Conservation (phyloP, 1,140 invertebrate species). For the Apis cerana region DNA sequence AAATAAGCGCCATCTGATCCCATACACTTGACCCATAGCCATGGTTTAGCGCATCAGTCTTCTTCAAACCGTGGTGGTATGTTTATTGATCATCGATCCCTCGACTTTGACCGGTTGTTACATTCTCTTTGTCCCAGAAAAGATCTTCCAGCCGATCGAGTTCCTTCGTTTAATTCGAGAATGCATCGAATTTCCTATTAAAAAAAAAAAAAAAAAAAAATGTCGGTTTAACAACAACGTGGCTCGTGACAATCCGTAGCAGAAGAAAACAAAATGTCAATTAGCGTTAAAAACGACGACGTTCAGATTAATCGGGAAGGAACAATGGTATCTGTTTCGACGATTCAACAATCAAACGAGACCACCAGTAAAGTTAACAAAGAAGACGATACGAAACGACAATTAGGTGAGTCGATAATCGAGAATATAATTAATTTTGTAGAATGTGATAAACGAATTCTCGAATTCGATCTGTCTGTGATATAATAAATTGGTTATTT, state of each 20-base stretch:
- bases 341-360: neutral
- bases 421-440: neutral
- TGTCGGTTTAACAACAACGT: neutral
- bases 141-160: neutral
- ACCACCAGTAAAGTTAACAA: neutral
- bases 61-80: slow-evolving; percentile 1
- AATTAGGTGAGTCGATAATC: slow-evolving; percentile 10
- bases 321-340: neutral
- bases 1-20: slow-evolving; percentile 55
- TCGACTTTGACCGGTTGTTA: neutral
- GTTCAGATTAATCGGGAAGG: neutral
- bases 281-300: neutral
- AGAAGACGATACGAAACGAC: neutral
- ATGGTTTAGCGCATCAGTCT: slow-evolving; percentile 21
- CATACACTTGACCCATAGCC: slow-evolving; percentile 13
- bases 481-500: neutral
- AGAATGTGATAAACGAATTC: neutral
- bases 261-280: neutral
- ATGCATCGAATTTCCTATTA: no score
- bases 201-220: no score
- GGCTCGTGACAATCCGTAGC: no score
- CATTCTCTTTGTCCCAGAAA: neutral
- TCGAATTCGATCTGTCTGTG: neutral
- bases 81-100: slow-evolving; percentile 10
- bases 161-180: no score